These are phyloP conservation scores for Botia kubotai DNA, from an alignment of 2,797 vertebrate genomes.

Conservation along the genomic window DNA sequence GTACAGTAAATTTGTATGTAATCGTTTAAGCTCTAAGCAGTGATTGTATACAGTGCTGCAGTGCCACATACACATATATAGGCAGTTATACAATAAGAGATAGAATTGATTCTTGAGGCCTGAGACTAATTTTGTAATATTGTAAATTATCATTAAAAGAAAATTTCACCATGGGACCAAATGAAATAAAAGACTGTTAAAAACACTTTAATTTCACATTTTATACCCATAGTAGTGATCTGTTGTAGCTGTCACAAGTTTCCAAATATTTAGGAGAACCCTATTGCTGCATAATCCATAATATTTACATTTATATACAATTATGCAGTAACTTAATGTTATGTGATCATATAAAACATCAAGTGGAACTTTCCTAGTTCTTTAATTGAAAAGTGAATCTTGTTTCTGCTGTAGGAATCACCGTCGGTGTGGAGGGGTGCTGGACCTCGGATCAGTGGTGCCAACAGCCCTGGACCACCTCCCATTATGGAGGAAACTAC, in stretches of 20 bases:
- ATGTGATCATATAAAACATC: neutral
- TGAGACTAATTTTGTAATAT: conserved; percentile 10
- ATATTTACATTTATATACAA: neutral
- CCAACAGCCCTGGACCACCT: conserved; percentile 63
- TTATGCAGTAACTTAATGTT: neutral
- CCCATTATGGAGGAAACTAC: conserved; percentile 64
- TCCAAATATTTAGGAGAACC: conserved; percentile 7
- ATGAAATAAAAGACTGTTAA: conserved; percentile 29
- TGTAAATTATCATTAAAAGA: neutral
- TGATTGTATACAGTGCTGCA: neutral
- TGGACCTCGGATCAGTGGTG: conserved; percentile 58
- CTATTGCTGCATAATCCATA: neutral
- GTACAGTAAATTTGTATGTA: conserved; percentile 51
- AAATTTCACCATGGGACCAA: conserved; percentile 21
- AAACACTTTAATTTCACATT: conserved; percentile 34
- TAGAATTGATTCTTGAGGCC: neutral
- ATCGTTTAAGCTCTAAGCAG: neutral
- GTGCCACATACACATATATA: conserved; percentile 3
- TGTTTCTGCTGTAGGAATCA: conserved; percentile 67
- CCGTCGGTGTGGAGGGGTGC: conserved; percentile 67
- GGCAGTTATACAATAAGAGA: neutral
- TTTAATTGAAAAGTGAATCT: conserved; percentile 37
- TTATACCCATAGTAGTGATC: conserved; percentile 11
- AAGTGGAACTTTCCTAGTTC: neutral
- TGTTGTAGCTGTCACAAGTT: neutral